phyloP scores from a whole-genome alignment of 2,113 vertebrate species.

The Kryptolebias marmoratus region DNA sequence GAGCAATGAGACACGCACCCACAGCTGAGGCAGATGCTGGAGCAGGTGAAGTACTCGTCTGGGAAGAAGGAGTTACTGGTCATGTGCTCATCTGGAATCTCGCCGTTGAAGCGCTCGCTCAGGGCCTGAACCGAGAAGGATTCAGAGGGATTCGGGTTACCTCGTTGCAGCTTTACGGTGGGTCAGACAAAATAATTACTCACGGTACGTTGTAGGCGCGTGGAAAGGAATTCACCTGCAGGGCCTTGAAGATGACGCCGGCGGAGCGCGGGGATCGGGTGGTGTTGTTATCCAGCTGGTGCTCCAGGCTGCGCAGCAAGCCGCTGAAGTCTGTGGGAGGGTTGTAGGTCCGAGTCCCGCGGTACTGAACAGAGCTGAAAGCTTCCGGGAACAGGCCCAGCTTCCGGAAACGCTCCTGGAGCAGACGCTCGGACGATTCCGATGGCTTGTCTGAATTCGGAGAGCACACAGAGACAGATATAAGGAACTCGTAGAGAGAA shows the following conservation, averaged over 20 bases:
- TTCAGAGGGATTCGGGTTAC: not conserved
- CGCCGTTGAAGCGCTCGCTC: constrained; percentile 95
- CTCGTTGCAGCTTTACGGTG: too few relatives aligned
- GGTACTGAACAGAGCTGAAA: constrained; percentile 98
- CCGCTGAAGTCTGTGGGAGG: constrained; percentile 97
- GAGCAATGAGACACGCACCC: constrained; percentile 83
- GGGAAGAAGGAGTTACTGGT: constrained; percentile 96
- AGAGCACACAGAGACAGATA: not conserved
- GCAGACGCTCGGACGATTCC: constrained; percentile 92
- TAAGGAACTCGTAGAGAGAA: too few relatives aligned
- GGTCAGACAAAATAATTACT: too few relatives aligned
- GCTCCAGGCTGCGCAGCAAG: constrained; percentile 89
- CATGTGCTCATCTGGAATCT: constrained; percentile 94
- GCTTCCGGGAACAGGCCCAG: constrained; percentile 94
- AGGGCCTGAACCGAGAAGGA: constrained; percentile 82
- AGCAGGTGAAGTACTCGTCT: constrained; percentile 98
- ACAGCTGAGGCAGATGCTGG: constrained; percentile 94
- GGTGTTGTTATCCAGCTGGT: constrained; percentile 95
- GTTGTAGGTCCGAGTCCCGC: constrained; percentile 96
- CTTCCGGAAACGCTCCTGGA: constrained; percentile 96
- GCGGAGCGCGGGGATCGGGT: constrained; percentile 95
- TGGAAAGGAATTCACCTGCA: constrained; percentile 81
- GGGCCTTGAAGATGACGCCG: constrained; percentile 93
- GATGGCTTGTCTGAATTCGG: constrained; percentile 84
- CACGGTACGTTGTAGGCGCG: too few relatives aligned